phyloP scores from a whole-genome alignment of 1,140 invertebrate species.

The Zaprionus kolodkinae region DNA sequence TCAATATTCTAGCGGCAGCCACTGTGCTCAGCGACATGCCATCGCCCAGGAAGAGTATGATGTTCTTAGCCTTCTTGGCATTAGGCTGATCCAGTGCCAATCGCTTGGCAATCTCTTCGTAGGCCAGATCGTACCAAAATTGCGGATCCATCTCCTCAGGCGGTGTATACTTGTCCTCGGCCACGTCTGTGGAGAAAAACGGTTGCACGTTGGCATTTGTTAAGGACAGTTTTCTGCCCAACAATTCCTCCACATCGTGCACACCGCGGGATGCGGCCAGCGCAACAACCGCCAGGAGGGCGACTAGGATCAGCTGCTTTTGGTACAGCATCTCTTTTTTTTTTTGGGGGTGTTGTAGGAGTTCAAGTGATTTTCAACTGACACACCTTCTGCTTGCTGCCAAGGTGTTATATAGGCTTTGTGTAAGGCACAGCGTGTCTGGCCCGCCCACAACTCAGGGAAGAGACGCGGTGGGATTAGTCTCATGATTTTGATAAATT shows the following conservation, averaged over 20 bases:
- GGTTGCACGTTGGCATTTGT: not conserved
- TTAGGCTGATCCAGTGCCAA: conserved; percentile 40
- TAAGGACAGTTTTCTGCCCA: not conserved
- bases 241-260: conserved; percentile 20
- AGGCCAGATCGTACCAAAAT: conserved; percentile 69
- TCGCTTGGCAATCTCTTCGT: conserved; percentile 52
- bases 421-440: not conserved
- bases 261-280: not conserved
- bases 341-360: not conserved
- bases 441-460: not conserved
- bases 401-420: conserved; percentile 32
- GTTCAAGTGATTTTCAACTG: conserved; percentile 10
- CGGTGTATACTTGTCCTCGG: conserved; percentile 38
- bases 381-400: not conserved
- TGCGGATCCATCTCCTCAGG: conserved; percentile 60
- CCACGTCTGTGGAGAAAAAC: conserved; percentile 19
- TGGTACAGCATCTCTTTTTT: conserved; percentile 11
- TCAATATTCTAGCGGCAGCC: conserved; percentile 88
- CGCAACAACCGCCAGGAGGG: not conserved
- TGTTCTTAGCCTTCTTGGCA: conserved; percentile 87
- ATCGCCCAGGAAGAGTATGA: conserved; percentile 91
- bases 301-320: conserved; percentile 12
- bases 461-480: conserved; percentile 3
- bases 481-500: conserved; percentile 28
- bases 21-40: conserved; percentile 91